Evolutionary conservation across 2,797 vertebrate genomes (phyloP).

Genomic region (Sphaeramia orbicularis): DNA sequence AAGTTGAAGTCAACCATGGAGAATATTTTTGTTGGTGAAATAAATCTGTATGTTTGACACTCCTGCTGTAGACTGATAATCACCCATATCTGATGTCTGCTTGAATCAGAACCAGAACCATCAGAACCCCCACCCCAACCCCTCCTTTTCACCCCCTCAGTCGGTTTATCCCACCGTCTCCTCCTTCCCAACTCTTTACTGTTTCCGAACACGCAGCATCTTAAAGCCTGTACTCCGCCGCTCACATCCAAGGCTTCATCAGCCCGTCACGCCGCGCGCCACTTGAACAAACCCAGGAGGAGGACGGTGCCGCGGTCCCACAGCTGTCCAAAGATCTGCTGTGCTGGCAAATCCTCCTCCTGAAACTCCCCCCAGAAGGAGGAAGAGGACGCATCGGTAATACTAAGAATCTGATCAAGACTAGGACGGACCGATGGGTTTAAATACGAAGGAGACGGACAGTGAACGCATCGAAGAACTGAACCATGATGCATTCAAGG

Average conservation of each 20-base stretch:
- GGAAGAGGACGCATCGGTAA: conserved; percentile 2
- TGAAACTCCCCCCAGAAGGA: conserved; percentile 35
- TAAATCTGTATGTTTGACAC: too few species aligned
- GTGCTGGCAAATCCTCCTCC: conserved; percentile 41
- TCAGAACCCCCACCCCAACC: too few species aligned
- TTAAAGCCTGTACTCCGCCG: conserved; percentile 6
- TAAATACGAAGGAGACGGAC: too few species aligned
- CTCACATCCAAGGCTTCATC: conserved; percentile 36
- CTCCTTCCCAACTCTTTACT: neutral
- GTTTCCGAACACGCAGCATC: conserved; percentile 8
- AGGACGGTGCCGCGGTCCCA: conserved; percentile 32
- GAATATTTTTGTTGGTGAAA: too few species aligned
- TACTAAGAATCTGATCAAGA: conserved; percentile 32
- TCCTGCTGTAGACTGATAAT: too few species aligned
- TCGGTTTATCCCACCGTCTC: conserved; percentile 42
- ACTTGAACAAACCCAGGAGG: conserved; percentile 21
- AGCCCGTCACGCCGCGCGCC: conserved; percentile 25
- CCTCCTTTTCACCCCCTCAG: too few species aligned
- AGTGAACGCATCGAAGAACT: too few species aligned
- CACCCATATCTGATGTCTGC: too few species aligned
- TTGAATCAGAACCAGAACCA: too few species aligned
- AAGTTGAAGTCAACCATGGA: too few species aligned
- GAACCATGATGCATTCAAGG: too few species aligned
- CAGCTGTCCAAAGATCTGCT: conserved; percentile 48
- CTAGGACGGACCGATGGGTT: neutral